phyloP scores from a whole-genome alignment of 2,113 vertebrate genomes.

The Progne subis region DNA sequence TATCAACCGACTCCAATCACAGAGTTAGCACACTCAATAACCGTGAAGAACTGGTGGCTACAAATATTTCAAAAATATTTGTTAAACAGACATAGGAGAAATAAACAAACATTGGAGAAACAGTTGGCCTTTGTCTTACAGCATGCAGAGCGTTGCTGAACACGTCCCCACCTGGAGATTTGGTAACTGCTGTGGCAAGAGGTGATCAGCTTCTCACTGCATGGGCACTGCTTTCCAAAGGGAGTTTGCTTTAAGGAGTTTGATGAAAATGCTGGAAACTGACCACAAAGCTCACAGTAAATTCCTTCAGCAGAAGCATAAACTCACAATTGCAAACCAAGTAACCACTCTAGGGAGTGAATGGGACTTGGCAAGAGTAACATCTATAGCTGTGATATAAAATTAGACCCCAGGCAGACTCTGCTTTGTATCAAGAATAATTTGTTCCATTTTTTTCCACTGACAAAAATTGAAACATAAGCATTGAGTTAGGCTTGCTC shows the following conservation, averaged over 20 bases:
- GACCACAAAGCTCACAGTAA: neutral
- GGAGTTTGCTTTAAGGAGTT: neutral
- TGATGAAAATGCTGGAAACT: neutral
- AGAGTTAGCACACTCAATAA: neutral
- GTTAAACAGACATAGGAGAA: neutral
- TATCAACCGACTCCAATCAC: neutral
- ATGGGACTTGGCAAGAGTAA: neutral
- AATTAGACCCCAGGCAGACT: neutral
- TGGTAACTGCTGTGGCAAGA: neutral
- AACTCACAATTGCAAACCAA: neutral
- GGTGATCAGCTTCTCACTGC: neutral
- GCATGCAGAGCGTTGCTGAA: neutral
- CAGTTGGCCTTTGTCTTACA: neutral
- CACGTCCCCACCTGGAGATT: neutral
- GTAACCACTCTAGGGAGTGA: neutral
- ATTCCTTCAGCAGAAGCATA: neutral
- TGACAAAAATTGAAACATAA: neutral
- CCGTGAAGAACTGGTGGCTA: neutral
- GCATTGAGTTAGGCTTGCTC: neutral
- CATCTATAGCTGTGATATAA: neutral
- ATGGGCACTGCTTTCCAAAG: neutral
- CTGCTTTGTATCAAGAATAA: neutral
- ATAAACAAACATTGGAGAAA: neutral
- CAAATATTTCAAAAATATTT: neutral
- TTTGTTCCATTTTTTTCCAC: neutral